Evolutionary conservation across 2,113 vertebrate species (phyloP).

Genomic region (Glaucidium brasilianum): DNA sequence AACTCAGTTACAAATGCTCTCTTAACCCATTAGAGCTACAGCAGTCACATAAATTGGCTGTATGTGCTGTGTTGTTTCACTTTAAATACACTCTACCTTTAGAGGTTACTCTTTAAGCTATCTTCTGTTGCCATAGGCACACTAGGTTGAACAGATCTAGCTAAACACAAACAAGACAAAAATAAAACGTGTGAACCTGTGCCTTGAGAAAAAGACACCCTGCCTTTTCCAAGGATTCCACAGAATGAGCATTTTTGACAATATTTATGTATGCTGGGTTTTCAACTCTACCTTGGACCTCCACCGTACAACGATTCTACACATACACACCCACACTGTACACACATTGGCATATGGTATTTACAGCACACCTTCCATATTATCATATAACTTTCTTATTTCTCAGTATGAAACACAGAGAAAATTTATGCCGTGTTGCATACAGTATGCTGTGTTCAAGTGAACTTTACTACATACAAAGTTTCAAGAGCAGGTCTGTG

Average conservation of each 20-base stretch:
- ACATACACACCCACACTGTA: slow-evolving; percentile 53
- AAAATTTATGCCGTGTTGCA: slow-evolving; percentile 45
- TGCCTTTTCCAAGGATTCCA: not conserved
- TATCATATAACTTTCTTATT: slow-evolving; percentile 62
- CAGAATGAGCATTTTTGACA: slow-evolving; percentile 37
- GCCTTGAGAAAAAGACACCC: slow-evolving; percentile 15
- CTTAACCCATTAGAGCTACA: slow-evolving; percentile 39
- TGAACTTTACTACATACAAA: slow-evolving; percentile 64
- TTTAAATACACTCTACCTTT: slow-evolving; percentile 27
- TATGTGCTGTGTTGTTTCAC: not conserved
- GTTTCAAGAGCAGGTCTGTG: slow-evolving; percentile 71
- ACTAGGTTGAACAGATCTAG: slow-evolving; percentile 30
- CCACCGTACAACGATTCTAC: slow-evolving; percentile 54
- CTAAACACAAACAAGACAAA: slow-evolving; percentile 52
- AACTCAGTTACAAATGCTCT: slow-evolving; percentile 64
- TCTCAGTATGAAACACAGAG: slow-evolving; percentile 32
- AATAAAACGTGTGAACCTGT: slow-evolving; percentile 25
- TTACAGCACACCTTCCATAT: slow-evolving; percentile 64
- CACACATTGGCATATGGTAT: slow-evolving; percentile 66
- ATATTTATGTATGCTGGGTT: not conserved
- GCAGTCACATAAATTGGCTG: slow-evolving; percentile 1
- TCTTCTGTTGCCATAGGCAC: slow-evolving; percentile 27
- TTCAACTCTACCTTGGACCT: slow-evolving; percentile 54
- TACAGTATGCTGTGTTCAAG: slow-evolving; percentile 45
- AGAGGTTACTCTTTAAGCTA: slow-evolving; percentile 39